Percentiles rank a stretch among this genome's conserved stretches.
Evolutionary conservation across 30 jellyfish, hydroid and myxozoan genomes (phyloP).

Genomic region (Sanderia malayensis): DNA sequence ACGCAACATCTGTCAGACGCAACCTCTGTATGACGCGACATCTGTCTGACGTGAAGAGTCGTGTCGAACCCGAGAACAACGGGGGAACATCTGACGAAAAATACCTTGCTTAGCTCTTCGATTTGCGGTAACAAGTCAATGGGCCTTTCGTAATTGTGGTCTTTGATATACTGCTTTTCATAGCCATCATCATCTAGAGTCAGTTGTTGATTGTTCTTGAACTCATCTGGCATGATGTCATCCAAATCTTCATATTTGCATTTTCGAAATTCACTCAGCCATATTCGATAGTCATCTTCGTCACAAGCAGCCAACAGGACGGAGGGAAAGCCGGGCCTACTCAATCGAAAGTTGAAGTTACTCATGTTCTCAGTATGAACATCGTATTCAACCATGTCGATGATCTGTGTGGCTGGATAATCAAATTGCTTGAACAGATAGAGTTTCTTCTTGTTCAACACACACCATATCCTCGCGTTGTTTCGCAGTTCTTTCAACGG

Average conservation of each 20-base stretch:
- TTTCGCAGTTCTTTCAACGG: constrained; percentile 67
- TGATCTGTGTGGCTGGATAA: constrained; percentile 62
- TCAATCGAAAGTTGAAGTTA: constrained; percentile 39
- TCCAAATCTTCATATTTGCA: constrained; percentile 63
- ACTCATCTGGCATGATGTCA: constrained; percentile 21
- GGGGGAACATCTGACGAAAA: no score
- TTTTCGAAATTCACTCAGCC: constrained; percentile 71
- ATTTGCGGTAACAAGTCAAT: constrained; percentile 44
- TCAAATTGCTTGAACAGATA: constrained; percentile 68
- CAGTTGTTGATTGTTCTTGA: background rate
- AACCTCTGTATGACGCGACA: no score
- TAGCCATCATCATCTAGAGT: constrained; percentile 5
- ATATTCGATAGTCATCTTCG: constrained; percentile 56
- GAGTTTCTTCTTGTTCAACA: constrained; percentile 52
- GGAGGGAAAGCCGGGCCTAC: constrained; percentile 65
- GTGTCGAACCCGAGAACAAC: no score
- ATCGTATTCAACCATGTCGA: constrained; percentile 67
- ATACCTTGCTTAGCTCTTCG: constrained; percentile 17
- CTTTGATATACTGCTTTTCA: constrained; percentile 32
- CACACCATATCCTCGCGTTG: constrained; percentile 73
- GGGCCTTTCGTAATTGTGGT: constrained; percentile 75
- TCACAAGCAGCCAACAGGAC: constrained; percentile 72
- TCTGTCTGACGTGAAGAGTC: no score
- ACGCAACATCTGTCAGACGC: no score
- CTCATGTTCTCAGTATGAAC: constrained; percentile 31